Evolutionary conservation across 2,113 vertebrate genomes (phyloP).

Genomic region (Myotis davidii): DNA sequence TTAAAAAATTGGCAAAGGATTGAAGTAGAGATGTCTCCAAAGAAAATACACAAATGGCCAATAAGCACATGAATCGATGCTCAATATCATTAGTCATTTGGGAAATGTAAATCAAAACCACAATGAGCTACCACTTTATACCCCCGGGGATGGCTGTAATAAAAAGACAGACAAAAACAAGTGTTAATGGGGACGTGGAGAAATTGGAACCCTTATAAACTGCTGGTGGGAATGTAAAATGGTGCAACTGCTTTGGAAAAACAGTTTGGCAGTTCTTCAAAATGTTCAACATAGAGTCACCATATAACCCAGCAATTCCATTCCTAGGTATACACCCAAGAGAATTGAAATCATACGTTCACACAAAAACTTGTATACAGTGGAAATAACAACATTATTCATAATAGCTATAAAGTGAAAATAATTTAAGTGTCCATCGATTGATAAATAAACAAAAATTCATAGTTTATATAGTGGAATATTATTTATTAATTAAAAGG

Average conservation of each 20-base stretch:
- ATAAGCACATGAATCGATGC: neutral
- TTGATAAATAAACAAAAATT: neutral
- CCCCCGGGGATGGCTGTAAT: neutral
- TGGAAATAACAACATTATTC: neutral
- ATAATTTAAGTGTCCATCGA: neutral
- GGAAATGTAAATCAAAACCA: conserved; percentile 2
- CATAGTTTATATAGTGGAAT: neutral
- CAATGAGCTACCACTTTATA: neutral
- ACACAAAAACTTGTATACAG: neutral
- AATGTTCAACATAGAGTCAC: neutral
- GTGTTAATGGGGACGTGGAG: neutral
- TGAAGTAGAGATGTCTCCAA: neutral
- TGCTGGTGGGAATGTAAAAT: neutral
- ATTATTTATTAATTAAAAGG: neutral
- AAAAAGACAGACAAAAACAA: neutral
- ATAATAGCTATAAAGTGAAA: neutral
- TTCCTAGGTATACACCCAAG: neutral
- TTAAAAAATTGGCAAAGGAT: neutral
- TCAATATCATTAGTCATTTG: neutral
- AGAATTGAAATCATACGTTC: neutral
- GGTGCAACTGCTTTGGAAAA: neutral
- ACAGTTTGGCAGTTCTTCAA: neutral
- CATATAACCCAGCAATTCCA: neutral
- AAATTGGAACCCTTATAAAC: neutral
- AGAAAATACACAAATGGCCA: neutral